Conservation (phyloP, 2,797 vertebrate genomes). For the Coilia nasus region DNA sequence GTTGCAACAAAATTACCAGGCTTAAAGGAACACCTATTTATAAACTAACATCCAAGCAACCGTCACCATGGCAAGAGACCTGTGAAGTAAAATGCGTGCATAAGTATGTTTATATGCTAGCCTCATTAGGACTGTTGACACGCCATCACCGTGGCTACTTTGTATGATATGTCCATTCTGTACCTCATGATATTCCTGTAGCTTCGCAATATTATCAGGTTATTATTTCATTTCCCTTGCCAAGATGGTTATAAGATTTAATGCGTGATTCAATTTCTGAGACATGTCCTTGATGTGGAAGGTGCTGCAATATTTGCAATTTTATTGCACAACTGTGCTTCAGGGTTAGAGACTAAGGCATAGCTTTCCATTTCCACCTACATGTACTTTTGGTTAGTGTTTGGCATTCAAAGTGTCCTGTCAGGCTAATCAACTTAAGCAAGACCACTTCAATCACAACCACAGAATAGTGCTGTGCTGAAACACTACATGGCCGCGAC, state of each 20-base stretch:
- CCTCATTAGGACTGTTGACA: not conserved
- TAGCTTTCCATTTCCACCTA: not conserved
- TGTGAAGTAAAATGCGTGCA: not conserved
- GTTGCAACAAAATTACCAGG: not conserved
- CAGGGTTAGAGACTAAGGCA: not conserved
- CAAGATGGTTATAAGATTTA: not conserved
- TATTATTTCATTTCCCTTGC: not conserved
- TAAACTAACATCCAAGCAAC: not conserved
- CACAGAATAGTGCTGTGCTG: not conserved
- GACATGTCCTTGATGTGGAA: not conserved
- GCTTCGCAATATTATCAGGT: not conserved
- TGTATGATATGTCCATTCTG: not conserved
- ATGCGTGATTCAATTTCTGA: not conserved
- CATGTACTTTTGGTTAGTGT: too few relatives aligned
- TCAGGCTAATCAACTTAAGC: not conserved
- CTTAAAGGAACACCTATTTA: not conserved
- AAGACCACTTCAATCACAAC: not conserved
- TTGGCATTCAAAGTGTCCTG: not conserved
- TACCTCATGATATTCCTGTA: not conserved
- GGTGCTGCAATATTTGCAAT: not conserved
- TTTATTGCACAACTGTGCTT: not conserved
- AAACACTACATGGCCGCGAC: not conserved
- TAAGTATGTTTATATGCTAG: too few relatives aligned
- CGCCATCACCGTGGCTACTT: not conserved
- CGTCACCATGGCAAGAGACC: not conserved